Evolutionary conservation across 2,113 vertebrate species (phyloP).

Genomic region (Sterna hirundo): DNA sequence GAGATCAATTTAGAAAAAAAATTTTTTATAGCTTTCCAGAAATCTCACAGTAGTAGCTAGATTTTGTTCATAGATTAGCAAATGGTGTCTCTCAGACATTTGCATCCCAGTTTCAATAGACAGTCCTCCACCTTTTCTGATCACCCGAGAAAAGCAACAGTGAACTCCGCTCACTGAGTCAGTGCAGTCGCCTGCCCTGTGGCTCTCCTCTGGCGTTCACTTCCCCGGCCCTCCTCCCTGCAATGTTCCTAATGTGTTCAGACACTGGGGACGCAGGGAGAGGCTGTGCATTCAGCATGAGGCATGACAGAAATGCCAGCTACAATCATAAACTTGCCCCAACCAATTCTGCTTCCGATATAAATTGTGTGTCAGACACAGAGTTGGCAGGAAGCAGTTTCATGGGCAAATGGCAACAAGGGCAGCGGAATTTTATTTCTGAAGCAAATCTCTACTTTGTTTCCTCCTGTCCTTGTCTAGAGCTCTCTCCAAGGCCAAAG

Average conservation of each 20-base stretch:
- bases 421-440: not conserved
- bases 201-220: not conserved
- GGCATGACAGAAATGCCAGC: slow-evolving; percentile 57
- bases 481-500: not conserved
- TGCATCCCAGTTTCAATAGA: not conserved
- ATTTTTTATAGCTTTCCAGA: not conserved
- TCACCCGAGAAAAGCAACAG: not conserved
- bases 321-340: slow-evolving; percentile 61
- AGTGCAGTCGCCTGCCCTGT: not conserved
- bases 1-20: not conserved
- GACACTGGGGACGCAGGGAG: slow-evolving; percentile 35
- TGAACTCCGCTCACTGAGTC: not conserved
- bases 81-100: not conserved
- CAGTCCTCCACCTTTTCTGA: not conserved
- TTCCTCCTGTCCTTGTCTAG: not conserved
- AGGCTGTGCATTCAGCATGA: slow-evolving; percentile 7
- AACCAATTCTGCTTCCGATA: slow-evolving; percentile 43
- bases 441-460: not conserved
- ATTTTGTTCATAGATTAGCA: not conserved
- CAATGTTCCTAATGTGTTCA: not conserved
- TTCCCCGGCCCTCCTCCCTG: not conserved
- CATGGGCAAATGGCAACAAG: not conserved
- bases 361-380: not conserved
- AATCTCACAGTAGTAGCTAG: not conserved
- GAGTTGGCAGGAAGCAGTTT: not conserved